phyloP scores from a whole-genome alignment of 2,888 invertebrate species.

The Acanthopleura granulata region DNA sequence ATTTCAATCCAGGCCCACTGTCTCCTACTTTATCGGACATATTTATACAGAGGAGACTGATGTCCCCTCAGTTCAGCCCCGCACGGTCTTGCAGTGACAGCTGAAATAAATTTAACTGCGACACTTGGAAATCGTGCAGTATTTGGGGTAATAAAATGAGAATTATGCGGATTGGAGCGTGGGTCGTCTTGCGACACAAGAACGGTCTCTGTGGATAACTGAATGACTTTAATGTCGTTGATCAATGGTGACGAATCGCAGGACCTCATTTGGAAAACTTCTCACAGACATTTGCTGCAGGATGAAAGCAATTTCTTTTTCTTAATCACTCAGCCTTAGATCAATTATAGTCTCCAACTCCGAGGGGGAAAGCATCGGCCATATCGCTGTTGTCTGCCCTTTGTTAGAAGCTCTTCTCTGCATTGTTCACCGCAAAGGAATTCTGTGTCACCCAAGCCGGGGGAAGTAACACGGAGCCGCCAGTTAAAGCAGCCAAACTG shows the following conservation, averaged over 20 bases:
- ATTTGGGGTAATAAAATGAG: slow-evolving; percentile 2
- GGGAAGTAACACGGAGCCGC: background rate
- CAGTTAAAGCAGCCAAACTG: background rate
- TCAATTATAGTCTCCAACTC: slow-evolving; percentile 4
- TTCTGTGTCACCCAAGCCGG: background rate
- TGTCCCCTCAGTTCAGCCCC: too few species aligned
- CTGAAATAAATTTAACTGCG: background rate
- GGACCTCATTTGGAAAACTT: slow-evolving; percentile 11
- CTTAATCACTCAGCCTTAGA: slow-evolving; percentile 13
- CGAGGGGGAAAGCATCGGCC: background rate
- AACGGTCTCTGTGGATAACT: slow-evolving; percentile 4
- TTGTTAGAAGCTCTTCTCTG: background rate
- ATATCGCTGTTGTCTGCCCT: slow-evolving; percentile 11
- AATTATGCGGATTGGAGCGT: background rate
- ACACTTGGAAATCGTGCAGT: background rate
- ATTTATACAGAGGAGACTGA: background rate
- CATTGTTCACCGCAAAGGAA: slow-evolving; percentile 17
- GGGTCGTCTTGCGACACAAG: background rate
- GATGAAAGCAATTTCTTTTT: slow-evolving; percentile 19
- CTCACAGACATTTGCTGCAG: background rate
- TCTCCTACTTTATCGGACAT: background rate
- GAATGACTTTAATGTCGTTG: slow-evolving; percentile 5
- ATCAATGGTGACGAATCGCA: slow-evolving; percentile 9
- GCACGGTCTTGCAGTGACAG: background rate
- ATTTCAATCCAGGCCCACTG: background rate